Base-by-base conservation (phyloP, 2,797 vertebrate species). In the Varecia variegata region DNA sequence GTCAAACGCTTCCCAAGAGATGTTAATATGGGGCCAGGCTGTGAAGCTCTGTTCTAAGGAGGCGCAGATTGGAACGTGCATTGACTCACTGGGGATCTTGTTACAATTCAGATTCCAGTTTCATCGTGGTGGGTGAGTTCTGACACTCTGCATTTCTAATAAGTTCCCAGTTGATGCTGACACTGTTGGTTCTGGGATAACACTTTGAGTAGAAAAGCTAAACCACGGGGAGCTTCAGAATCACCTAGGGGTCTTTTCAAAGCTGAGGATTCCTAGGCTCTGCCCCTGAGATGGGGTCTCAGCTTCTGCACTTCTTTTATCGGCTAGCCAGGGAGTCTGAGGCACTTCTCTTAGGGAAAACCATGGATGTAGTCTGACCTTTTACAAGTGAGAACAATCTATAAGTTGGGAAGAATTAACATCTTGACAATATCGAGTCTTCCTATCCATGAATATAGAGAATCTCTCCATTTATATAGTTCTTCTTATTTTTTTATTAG, bases 31-130 rank as follows among this genome's bases (percentile, higher is more conserved):
- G 27, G n/a, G 35, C n/a, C 54, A 54, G 23, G 8, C 15, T 82
- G 23, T 81, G 65, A 92, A 91, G 58, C 40, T 45, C 68, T 76
- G 6, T 71, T 80, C 27, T 71, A 62, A 80, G 62, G 10, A 50
- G 67, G 35, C 32, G 95, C 35, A 80, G 60, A 83, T 86, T 60
- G 79, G 74, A 89, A 45, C 6, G 23, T 54, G 3, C 30, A 13
- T 38, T 14, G 50, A 88, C 47, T 83, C 80, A 30, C 43, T 11
- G 8, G 62, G 15, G 9, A 65, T 71, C 73, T 92, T 86, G 7
- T 94, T 95, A 60, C 93, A 96, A 96, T 91, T 60, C 47, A 12
- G 38, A 52, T 87, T 96, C 85, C 58, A 32, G 67, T 45, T 71
- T 54, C 23, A 5, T 45, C 35, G 25, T 6, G 80, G n/a, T 40